Percentiles rank a stretch among this genome's conserved stretches.
These are phyloP conservation scores for Clusia tigrina DNA, from an alignment of 2,888 invertebrate genomes.

Conservation along the genomic window DNA sequence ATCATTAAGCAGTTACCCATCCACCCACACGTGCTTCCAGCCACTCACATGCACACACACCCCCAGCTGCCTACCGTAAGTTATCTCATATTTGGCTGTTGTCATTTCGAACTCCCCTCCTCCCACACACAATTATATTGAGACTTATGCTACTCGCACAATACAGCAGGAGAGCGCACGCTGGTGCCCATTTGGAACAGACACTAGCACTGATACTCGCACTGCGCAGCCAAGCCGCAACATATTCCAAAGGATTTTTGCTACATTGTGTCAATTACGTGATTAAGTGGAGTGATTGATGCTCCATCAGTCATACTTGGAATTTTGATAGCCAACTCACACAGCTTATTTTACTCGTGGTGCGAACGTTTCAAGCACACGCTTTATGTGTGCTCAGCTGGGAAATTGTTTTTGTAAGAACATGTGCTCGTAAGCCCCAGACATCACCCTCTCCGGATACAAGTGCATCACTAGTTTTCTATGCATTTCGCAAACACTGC, in stretches of 20 bases:
- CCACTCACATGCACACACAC: not conserved
- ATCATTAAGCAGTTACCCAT: not conserved
- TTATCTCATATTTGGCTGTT: not conserved
- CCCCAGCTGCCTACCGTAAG: too few relatives aligned
- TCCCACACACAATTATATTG: not conserved
- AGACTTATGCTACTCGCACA: not conserved
- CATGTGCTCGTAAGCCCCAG: too few relatives aligned
- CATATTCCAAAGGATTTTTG: not conserved
- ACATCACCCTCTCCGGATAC: too few relatives aligned
- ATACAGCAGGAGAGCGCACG: too few relatives aligned
- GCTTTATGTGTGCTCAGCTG: too few relatives aligned
- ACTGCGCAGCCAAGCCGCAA: not conserved
- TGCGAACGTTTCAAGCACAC: too few relatives aligned
- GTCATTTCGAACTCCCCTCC: too few relatives aligned
- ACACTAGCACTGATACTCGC: not conserved
- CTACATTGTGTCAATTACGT: not conserved
- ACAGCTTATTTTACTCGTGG: too few relatives aligned
- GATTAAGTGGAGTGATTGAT: constrained; percentile 10
- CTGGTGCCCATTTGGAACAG: not conserved
- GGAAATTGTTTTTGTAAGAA: too few relatives aligned
- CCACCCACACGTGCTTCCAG: not conserved
- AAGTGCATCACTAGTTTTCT: too few relatives aligned
- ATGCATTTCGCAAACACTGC: too few relatives aligned
- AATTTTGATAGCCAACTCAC: too few relatives aligned
- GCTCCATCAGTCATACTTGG: not conserved